These are phyloP conservation scores for Andrena dorsata DNA, from an alignment of 2,888 invertebrate species.

Conservation along the genomic window DNA sequence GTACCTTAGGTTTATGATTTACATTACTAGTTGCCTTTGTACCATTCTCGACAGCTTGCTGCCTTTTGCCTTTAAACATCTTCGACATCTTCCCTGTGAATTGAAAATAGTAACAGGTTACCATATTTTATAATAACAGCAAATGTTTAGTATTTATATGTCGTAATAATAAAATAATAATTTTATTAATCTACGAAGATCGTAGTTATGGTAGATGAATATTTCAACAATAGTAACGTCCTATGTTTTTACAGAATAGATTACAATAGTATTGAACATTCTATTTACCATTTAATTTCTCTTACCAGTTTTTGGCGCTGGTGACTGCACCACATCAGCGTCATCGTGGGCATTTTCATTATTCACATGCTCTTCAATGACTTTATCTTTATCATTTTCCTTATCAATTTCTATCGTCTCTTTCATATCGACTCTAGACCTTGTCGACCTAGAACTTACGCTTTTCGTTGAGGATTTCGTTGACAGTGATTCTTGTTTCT, in stretches of 20 bases:
- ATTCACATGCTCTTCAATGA: constrained; percentile 79
- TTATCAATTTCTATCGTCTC: constrained; percentile 69
- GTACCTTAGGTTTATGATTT: constrained; percentile 76
- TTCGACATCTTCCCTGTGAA: constrained; percentile 77
- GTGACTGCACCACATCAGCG: constrained; percentile 78
- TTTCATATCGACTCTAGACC: constrained; percentile 65
- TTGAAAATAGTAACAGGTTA: not conserved
- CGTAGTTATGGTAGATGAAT: not conserved
- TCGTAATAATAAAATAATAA: too few species aligned
- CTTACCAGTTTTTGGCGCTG: constrained; percentile 72
- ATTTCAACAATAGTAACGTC: too few species aligned
- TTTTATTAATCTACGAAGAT: not conserved
- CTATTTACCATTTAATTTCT: not conserved
- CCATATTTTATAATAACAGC: not conserved
- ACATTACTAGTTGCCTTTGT: constrained; percentile 63
- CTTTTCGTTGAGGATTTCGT: constrained; percentile 66
- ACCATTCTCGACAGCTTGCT: constrained; percentile 74
- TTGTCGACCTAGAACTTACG: constrained; percentile 58
- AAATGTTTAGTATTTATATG: not conserved
- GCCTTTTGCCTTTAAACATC: constrained; percentile 74
- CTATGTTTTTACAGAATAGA: too few species aligned
- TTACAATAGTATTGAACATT: not conserved
- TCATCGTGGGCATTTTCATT: constrained; percentile 83
- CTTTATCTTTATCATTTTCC: constrained; percentile 80
- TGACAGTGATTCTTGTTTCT: constrained; percentile 36